Evolutionary conservation across 2,113 vertebrate species (phyloP), one percentile per base, ranked within the genome.

Genomic region (Bufo gargarizans): DNA sequence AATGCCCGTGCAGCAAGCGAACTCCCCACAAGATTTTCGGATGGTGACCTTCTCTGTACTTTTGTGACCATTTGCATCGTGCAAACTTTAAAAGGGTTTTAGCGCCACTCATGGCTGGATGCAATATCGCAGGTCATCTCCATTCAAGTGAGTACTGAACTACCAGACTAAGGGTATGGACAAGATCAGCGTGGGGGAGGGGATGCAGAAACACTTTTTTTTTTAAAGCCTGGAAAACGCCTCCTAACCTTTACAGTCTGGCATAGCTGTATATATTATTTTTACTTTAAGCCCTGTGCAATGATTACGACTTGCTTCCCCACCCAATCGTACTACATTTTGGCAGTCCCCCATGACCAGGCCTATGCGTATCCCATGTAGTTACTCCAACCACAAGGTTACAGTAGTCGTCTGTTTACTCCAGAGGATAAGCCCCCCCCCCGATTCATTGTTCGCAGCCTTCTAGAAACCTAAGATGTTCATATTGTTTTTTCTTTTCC

Each of bases 381-480:
- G 95, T 93, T 94, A 93, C 91, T 92, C 93, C 94, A 94, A 94
- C 91, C 95, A 95, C 94, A 94, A 94, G 93, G 91, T 94, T 94
- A 93, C 93, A 95, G 93, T 94, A 91, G 94, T 95, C 92, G 90
- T 94, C 94, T 95, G 94, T 96, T 96, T 95, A 95, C 95, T 94
- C 93, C 94, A 93, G 77, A 2, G 90, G 93, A 93, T 81, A 91
- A 92, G 67, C 10, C 4, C 3, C 67, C 71, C 8, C 72, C 43
- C 69, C 69, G 6, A 17, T 76, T 93, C 95, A 59, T 61, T n/a
- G 72, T 83, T 63, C 47, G 19, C 82, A 50, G 67, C 59, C 55
- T 84, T 71, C 14, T 84, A 84, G 49, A 65, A 84, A 84, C 63
- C 47, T 53, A 22, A 84, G 61, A 69, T 22, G 45, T 83, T n/a